phyloP scores from a whole-genome alignment of 2,797 vertebrate genomes.

The Alcedo quadribrachys region DNA sequence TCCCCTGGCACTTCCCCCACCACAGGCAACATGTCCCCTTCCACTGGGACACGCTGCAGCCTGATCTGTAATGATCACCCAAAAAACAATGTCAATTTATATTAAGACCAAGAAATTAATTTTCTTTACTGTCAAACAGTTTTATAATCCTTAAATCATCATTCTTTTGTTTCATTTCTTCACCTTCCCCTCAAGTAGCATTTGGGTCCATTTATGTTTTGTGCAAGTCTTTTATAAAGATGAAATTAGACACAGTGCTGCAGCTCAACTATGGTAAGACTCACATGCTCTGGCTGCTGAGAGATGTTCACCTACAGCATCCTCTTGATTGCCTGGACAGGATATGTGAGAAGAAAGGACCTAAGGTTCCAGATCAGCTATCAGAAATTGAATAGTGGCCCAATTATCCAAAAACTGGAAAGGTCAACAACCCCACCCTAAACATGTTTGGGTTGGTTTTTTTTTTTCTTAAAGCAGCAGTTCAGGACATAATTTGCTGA shows the following conservation, averaged over 20 bases:
- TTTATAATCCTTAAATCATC: background rate
- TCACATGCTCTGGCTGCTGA: background rate
- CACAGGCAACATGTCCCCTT: background rate
- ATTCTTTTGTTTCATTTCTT: background rate
- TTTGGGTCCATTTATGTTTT: background rate
- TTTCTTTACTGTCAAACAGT: background rate
- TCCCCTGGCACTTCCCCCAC: background rate
- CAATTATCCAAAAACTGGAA: background rate
- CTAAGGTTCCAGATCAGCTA: background rate
- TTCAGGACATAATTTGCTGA: constrained; percentile 38
- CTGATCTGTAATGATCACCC: background rate
- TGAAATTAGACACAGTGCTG: background rate
- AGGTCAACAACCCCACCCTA: background rate
- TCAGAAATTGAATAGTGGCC: background rate
- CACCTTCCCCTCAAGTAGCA: background rate
- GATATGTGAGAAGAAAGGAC: background rate
- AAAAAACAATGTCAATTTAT: background rate
- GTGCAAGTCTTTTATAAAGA: background rate
- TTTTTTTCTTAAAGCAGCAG: background rate
- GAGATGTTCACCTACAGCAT: background rate
- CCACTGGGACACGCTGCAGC: background rate
- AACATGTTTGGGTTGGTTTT: background rate
- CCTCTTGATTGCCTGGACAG: background rate
- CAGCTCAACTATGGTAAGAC: fast-evolving
- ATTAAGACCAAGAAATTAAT: background rate